These are phyloP conservation scores for Malurus elegans DNA, from an alignment of 2,113 vertebrate genomes.

Conservation along the genomic window DNA sequence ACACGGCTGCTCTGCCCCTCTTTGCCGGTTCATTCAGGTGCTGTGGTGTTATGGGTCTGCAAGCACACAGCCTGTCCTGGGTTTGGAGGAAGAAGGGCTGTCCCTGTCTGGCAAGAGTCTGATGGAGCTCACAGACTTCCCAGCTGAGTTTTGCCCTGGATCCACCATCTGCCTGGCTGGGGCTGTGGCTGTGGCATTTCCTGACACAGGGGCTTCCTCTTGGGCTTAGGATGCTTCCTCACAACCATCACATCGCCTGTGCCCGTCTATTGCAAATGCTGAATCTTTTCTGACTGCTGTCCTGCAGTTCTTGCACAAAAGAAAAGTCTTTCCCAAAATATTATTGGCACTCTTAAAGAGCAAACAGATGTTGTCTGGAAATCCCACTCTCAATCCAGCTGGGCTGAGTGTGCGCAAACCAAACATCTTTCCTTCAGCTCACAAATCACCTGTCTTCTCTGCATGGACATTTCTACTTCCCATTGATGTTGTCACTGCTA, in stretches of 20 bases:
- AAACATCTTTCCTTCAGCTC: neutral
- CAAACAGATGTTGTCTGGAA: neutral
- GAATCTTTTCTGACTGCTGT: neutral
- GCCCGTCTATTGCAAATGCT: neutral
- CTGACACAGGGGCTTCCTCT: neutral
- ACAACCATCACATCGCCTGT: rapidly evolving
- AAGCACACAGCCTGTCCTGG: rapidly evolving
- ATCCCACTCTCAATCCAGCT: neutral
- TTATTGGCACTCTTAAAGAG: neutral
- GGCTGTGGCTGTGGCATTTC: rapidly evolving
- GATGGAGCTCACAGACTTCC: neutral
- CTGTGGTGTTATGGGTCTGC: rapidly evolving
- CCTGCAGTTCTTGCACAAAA: neutral
- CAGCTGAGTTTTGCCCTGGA: neutral
- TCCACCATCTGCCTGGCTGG: rapidly evolving
- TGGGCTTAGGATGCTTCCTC: neutral
- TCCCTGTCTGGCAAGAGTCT: neutral
- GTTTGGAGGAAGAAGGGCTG: neutral
- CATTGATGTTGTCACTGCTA: neutral
- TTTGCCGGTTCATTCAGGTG: neutral
- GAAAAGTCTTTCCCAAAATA: neutral
- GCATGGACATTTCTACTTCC: neutral
- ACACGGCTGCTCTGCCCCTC: rapidly evolving
- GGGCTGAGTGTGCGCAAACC: neutral
- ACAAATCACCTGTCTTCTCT: neutral